A percentile compares a stretch with the other conserved stretches of the same genome.
phyloP scores from a whole-genome alignment of 2,888 invertebrate genomes.

The Eupithecia dodoneata region DNA sequence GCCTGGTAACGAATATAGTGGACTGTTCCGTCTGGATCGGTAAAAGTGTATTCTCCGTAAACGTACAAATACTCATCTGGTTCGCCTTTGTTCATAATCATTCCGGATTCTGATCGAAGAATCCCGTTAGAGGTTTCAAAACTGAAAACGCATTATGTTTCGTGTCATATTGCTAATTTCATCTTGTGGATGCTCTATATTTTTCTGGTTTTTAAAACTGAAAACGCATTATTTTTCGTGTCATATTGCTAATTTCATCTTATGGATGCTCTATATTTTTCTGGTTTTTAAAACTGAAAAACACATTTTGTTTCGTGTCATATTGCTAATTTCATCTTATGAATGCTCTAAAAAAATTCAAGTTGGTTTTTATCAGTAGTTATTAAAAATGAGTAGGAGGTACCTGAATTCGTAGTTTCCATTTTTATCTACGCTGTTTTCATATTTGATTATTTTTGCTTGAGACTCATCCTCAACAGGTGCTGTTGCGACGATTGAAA shows the following conservation, averaged over 20 bases:
- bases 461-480: constrained; percentile 24
- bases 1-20: constrained; percentile 41
- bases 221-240: background rate
- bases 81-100: constrained; percentile 33
- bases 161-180: background rate
- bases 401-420: constrained; percentile 55
- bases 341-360: background rate
- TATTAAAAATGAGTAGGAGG: too few relatives aligned
- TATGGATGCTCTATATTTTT: background rate
- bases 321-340: background rate
- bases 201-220: constrained; percentile 28
- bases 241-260: background rate
- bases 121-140: constrained; percentile 39
- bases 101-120: constrained; percentile 38
- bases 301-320: background rate
- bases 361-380: too few relatives aligned
- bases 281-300: constrained; percentile 29
- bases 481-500: constrained; percentile 11
- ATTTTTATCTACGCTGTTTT: constrained; percentile 39
- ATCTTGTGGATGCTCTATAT: background rate
- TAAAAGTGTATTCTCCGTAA: constrained; percentile 39
- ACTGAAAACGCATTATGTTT: constrained; percentile 21
- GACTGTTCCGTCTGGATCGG: constrained; percentile 38
- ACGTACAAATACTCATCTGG: constrained; percentile 35
- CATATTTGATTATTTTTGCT: constrained; percentile 33